Base-by-base conservation (phyloP, 2,888 invertebrate genomes). In the Villa cingulata region DNA sequence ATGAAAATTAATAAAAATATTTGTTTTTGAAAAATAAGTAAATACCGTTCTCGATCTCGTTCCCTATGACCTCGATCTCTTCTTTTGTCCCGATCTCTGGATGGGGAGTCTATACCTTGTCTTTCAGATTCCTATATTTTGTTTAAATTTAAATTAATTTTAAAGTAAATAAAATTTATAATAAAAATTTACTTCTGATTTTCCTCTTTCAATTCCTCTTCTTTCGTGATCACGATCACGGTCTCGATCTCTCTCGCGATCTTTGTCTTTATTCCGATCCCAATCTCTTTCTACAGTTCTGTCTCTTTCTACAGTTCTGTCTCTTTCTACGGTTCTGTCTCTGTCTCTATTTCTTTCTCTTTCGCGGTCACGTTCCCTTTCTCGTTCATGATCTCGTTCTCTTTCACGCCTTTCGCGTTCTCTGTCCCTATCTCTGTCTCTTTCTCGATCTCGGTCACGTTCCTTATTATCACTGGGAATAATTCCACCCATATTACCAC, bases 301-400 rank as follows among this genome's bases (percentile, higher is more conserved):
- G 16, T 46, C 46, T 37, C 39, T 18, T 20, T 20, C 39, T n/a
- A 40, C 37, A 16, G 40, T 41, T 14, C 36, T 32, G 16, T 52
- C 52, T 39, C 54, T 34, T 50, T 57, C 56, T 9, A 53, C 51
- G 0, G 63, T 62, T 19, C 64, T 50, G 4, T 59, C 59, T 1
- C 61, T 55, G 29, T 60, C 59, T 34, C 56, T 52, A 23, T 51
- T 36, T 45, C 54, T 54, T 18, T 54, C 54, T 15, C 20, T 19
- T n/a, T 54, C 51, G 1, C 55, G 48, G 23, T 59, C 51, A 16
- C 53, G 49, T 34, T 58, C 59, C 2, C 74, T 69, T n/a, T 73
- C 74, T 7, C 74, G 66, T 14, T 75, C 74, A 42, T 74, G 64
- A 17, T 77, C 78, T 54, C 73, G 62, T 44, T 70, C 70, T 43